Evolutionary conservation across 2,888 invertebrate genomes (phyloP), one percentile per base, ranked within the genome.

Genomic region (Tolmerus cingulatus): DNA sequence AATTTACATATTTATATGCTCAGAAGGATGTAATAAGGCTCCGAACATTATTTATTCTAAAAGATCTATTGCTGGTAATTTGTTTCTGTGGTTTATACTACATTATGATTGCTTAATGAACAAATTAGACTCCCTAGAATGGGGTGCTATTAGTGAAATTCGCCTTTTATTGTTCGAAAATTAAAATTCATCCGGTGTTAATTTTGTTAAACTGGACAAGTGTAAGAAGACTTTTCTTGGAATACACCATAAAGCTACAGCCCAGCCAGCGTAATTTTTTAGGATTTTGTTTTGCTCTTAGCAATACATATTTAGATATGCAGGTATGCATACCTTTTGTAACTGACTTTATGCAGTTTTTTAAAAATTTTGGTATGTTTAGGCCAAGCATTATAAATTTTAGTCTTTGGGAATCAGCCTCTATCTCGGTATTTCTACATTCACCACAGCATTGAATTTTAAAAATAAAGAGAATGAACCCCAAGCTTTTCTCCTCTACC

Each of bases 1-100:
- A 51, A 79, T 79, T 79, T 79, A 46, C 79, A 79, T 79, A 79
- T 79, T 79, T 79, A 79, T 79, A 46, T 46, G 46, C 23, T 46
- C 27, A 19, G 79, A 23, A 79, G 16, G 43, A 46, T 79, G 79
- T 79, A 79, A 40, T 79, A 79, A 46, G 79, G 43, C 27, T n/a
- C 46, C 9, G 40, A 79, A 79, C 46, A 79, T 46, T 79, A 79
- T 79, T 79, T 79, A 79, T 46, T 79, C 46, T 7, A 30, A 40
- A 46, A 79, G 79, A 79, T 79, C 27, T 79, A 79, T 46, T 19
- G 46, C 51, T 77, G 46, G 79, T 79, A 79, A 46, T 79, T 40
- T 79, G 79, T 79, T 79, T 46, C 23, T 40, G 79, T 12, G 79
- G 79, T 46, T 79, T 77, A 77, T 77, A 27, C 37, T 34, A 77